Evolutionary conservation across 2,797 vertebrate species (phyloP).

Genomic region (Trachurus trachurus): DNA sequence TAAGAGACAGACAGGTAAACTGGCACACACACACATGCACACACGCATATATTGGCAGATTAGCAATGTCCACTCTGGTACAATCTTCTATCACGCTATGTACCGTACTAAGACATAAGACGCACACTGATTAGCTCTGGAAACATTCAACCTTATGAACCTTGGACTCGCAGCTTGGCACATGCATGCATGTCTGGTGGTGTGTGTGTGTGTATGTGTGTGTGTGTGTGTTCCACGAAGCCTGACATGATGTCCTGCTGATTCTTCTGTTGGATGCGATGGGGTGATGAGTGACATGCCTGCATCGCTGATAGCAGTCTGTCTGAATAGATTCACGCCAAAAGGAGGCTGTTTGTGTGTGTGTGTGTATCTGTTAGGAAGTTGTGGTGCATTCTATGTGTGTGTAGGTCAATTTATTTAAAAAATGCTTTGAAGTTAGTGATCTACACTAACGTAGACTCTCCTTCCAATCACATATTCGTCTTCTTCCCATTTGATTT

Average conservation of each 20-base stretch:
- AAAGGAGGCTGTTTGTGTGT: constrained; percentile 39
- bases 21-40: constrained; percentile 21
- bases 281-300: constrained; percentile 75
- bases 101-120: constrained; percentile 61
- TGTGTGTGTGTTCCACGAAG: constrained; percentile 41
- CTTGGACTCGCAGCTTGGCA: constrained; percentile 58
- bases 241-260: constrained; percentile 67
- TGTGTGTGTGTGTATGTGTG: constrained; percentile 6
- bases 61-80: constrained; percentile 49
- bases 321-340: constrained; percentile 69
- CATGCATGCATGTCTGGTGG: constrained; percentile 32
- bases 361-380: constrained; percentile 17
- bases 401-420: constrained; percentile 52
- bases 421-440: constrained; percentile 61
- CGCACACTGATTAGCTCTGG: constrained; percentile 63
- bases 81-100: constrained; percentile 51
- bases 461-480: constrained; percentile 74
- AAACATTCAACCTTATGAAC: constrained; percentile 70
- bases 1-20: constrained; percentile 28
- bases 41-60: constrained; percentile 40
- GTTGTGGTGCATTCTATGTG: constrained; percentile 14
- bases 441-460: constrained; percentile 62
- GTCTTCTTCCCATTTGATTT: constrained; percentile 67
- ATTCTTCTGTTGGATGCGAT: constrained; percentile 67
- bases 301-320: constrained; percentile 66